Evolutionary conservation across 1,140 invertebrate genomes (phyloP).

Genomic region (Dendroctonus ponderosae): DNA sequence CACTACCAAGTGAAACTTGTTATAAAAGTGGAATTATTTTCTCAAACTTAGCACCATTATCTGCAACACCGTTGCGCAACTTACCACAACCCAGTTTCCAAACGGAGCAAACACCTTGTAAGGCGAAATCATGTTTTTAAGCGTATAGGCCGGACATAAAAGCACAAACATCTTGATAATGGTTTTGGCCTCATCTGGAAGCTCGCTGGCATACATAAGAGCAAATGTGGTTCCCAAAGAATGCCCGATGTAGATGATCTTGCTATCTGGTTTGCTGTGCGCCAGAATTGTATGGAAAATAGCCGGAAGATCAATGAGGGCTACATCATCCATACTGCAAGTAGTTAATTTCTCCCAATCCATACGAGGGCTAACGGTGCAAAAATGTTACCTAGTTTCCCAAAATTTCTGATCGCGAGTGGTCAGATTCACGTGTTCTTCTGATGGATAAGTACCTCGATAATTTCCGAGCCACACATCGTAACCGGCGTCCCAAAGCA

Average conservation of each 20-base stretch:
- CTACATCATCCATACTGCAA: conserved; percentile 58
- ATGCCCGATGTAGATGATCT: conserved; percentile 60
- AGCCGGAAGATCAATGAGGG: conserved; percentile 59
- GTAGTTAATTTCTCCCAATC: too few relatives aligned
- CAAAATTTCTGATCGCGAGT: conserved; percentile 52
- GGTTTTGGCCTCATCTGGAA: conserved; percentile 48
- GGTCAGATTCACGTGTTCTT: conserved; percentile 50
- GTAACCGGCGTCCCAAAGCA: conserved; percentile 57
- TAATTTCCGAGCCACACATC: conserved; percentile 72
- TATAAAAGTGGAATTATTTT: too few relatives aligned
- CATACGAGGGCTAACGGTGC: too few relatives aligned
- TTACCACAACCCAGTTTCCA: conserved; percentile 42
- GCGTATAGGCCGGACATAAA: conserved; percentile 44
- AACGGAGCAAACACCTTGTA: conserved; percentile 38
- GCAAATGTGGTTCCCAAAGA: conserved; percentile 49
- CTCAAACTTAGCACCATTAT: too few relatives aligned
- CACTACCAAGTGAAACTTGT: too few relatives aligned
- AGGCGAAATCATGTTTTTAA: conserved; percentile 43
- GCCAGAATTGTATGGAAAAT: conserved; percentile 57
- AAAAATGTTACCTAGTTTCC: conserved; percentile 63
- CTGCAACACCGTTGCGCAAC: conserved; percentile 5
- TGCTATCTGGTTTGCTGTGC: conserved; percentile 48
- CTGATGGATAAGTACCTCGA: conserved; percentile 64
- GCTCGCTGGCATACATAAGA: conserved; percentile 51
- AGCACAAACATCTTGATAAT: conserved; percentile 43